Evolutionary conservation across 64 coral and sea anemone species (phyloP).

Genomic region (Acropora tenuis): DNA sequence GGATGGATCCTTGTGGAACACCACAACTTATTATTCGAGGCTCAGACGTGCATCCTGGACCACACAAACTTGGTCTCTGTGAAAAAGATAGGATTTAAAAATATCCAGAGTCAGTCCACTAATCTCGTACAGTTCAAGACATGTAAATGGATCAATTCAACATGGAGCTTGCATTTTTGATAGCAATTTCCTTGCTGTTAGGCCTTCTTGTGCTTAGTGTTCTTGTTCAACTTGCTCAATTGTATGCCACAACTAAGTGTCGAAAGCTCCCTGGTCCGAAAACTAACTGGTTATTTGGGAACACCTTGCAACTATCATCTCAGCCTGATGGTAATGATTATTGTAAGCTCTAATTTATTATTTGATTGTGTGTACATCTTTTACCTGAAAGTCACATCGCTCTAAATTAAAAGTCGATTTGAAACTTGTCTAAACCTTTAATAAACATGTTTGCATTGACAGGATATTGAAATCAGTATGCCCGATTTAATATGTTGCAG

Average conservation of each 20-base stretch:
- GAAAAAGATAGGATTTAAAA: too few species aligned
- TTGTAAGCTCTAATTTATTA: not conserved
- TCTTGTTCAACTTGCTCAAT: constrained; percentile 14
- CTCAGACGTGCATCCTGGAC: too few species aligned
- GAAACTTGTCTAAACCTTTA: too few species aligned
- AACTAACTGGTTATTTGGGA: constrained; percentile 60
- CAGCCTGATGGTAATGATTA: constrained; percentile 32
- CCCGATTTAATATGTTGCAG: not conserved
- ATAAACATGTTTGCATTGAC: too few species aligned
- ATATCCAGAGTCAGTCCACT: too few species aligned
- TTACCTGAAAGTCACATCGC: too few species aligned
- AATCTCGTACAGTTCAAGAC: too few species aligned
- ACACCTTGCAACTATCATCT: constrained; percentile 51
- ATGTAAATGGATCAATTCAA: too few species aligned
- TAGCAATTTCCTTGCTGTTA: constrained; percentile 10
- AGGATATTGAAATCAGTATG: not conserved
- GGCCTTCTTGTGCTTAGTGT: not conserved
- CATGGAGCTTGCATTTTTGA: not conserved
- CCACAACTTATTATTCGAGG: too few species aligned
- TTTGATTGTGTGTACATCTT: not conserved
- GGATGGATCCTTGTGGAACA: too few species aligned
- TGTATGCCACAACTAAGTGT: not conserved
- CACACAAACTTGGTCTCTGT: too few species aligned
- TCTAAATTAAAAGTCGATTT: too few species aligned
- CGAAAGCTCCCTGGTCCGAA: constrained; percentile 67